Conservation (phyloP, 1,140 invertebrate species). For the Gonioctena quinquepunctata region DNA sequence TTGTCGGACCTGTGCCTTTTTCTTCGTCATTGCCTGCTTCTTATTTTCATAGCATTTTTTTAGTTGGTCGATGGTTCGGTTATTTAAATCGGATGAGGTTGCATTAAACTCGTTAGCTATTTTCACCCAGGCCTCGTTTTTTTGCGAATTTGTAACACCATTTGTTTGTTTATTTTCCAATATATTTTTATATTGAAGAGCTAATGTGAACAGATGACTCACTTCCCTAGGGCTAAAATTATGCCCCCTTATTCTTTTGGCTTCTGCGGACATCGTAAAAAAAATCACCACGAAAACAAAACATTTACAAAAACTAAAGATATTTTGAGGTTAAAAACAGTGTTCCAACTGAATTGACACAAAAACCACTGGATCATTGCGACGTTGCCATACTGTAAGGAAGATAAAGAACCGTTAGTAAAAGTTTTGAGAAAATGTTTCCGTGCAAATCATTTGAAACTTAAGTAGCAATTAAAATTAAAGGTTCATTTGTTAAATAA, state of each 20-base stretch:
- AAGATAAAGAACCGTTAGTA: no score
- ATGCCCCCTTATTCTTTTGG: not conserved
- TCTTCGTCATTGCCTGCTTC: not conserved
- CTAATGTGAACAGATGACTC: slow-evolving; percentile 10
- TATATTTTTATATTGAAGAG: slow-evolving; percentile 19
- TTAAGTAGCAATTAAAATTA: no score
- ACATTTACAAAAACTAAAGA: no score
- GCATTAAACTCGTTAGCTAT: slow-evolving; percentile 20
- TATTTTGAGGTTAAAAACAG: no score
- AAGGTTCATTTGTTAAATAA: no score
- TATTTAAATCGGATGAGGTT: not conserved
- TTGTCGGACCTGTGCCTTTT: not conserved
- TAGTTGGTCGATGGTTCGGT: not conserved
- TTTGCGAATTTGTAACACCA: slow-evolving; percentile 14
- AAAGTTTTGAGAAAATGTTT: no score
- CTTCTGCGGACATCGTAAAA: no score
- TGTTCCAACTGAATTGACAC: no score
- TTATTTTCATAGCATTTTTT: slow-evolving; percentile 1
- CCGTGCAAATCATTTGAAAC: no score
- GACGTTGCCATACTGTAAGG: no score
- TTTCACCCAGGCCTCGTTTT: slow-evolving; percentile 22
- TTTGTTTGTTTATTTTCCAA: slow-evolving; percentile 29
- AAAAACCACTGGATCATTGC: no score
- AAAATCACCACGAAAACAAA: no score
- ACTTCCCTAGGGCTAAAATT: slow-evolving; percentile 19